Percentiles rank a stretch among this genome's conserved stretches.
phyloP scores from a whole-genome alignment of 2,113 vertebrate genomes.

The Mirza zaza region DNA sequence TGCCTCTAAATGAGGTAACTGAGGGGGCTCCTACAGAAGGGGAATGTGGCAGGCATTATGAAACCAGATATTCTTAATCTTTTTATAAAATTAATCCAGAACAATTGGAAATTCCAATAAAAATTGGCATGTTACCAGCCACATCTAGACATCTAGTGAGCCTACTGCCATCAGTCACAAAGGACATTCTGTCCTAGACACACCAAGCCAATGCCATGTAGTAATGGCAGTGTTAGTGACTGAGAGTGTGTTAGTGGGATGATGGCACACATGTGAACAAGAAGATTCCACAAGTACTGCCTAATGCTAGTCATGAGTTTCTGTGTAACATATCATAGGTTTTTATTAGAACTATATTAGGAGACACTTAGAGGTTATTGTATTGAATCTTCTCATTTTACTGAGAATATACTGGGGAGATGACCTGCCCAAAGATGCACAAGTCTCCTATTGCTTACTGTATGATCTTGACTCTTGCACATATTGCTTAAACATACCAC shows the following conservation, averaged over 20 bases:
- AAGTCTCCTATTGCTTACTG: neutral
- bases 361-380: neutral
- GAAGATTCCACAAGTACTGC: neutral
- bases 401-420: neutral
- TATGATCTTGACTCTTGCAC: neutral
- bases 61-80: conserved; percentile 65
- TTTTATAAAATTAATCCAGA: conserved; percentile 72
- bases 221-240: neutral
- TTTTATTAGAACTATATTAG: neutral
- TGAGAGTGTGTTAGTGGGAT: neutral
- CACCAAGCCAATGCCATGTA: neutral
- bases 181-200: conserved; percentile 59
- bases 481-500: neutral
- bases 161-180: conserved; percentile 44
- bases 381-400: conserved; percentile 12
- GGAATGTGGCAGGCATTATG: conserved; percentile 32
- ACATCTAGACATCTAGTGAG: conserved; percentile 46
- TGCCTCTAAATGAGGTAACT: conserved; percentile 6
- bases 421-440: neutral
- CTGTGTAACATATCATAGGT: neutral
- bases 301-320: neutral
- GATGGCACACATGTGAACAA: neutral
- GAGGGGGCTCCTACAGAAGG: conserved; percentile 16
- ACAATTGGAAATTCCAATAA: conserved; percentile 72
- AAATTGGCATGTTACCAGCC: conserved; percentile 62